Evolutionary conservation across 2,888 invertebrate species (phyloP), one percentile per base, ranked within the genome.

Genomic region (Gandaritis pyraliata): DNA sequence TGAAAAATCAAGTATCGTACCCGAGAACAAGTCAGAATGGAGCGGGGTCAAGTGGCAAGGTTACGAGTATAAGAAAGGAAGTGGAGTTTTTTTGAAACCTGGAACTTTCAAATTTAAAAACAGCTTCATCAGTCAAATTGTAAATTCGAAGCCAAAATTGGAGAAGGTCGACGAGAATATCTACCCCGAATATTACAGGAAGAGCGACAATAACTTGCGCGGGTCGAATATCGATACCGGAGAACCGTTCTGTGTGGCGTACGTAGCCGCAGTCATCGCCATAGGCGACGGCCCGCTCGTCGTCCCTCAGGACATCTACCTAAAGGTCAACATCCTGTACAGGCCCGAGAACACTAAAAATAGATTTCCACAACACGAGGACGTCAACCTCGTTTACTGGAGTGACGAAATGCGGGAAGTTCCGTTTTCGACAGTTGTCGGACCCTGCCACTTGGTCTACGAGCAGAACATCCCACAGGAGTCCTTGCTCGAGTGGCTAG

Each of bases 111-210:
- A 92, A 69, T 94, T 95, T 41, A 93, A 93, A 77, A 90, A 85
- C 64, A 86, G 70, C 59, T 66, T 76, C 13, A 72, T 64, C 12
- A 76, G 50, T 18, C 41, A 64, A 55, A 61, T 64, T 11, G 73
- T 68, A 30, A 74, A 70, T 41, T 77, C 64, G 47, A 89, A 85
- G 73, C 67, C 74, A 0, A 91, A 88, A 75, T 69, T 86, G 51
- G 92, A 92, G 54, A 87, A 93, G 69, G 93, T 95, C 1, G 95
- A 97, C 82, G 96, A 96, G 80, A 93, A 94, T n/a, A 79, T 95
- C 36, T 97, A 96, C 78, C 95, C 97, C 0, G 97, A 97, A 82
- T 95, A 94, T 73, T 97, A 97, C 80, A 92, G 97, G 58, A 97
- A 97, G 85, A 94, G 93, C 46, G 93, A 94, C 12, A 95, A 95